Evolutionary conservation across 64 coral and sea anemone species (phyloP), one percentile per base, ranked within the genome.

Genomic region (Pocillopora verrucosa): DNA sequence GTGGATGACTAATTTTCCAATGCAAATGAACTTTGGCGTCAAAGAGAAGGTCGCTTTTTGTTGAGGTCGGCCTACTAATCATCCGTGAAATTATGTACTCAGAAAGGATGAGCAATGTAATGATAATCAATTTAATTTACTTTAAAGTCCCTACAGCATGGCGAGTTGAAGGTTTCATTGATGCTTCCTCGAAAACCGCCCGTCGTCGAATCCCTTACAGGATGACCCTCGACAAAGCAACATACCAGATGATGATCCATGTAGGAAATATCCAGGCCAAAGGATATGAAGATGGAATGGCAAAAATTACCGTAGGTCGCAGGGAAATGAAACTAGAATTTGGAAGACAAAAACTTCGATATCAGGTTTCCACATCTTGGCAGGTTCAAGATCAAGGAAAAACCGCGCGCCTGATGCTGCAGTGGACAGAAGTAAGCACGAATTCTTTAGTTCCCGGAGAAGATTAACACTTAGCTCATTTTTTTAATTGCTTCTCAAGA

Each of bases 391-490:
- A 61, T 24, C 72, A 88, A 6, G 86, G 86, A 13, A 77, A 78
- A 22, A 60, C 34, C 11, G 35, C 62, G 57, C 86, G 17, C 19
- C 17, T 45, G 41, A 63, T 72, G 65, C 36, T 65, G 6, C 4
- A 85, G 20, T 85, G 82, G 82, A 85, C 35, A 24, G 37, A 72
- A 65, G 82, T 85, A 72, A 85, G 12, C 16, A 30, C 13, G 36
- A 10, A 16, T 2, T 34, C 1, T 80, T 24, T 2, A 14, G 14
- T 11, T 61, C 24, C 22, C 57, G 9, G n/a, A 57, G 1, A 19
- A 61, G 13, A 60, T 60, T 67, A 19, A 14, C 57, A 9, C 14
- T 80, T 80, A 63, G 10, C 11, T 80, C 13, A 0, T 17, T 10
- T 20, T 78, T 58, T 59, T 3, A 3, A 56, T 58, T 78, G 41